A percentile compares a stretch with the other conserved stretches of the same genome.
Evolutionary conservation across 2,888 invertebrate species (phyloP).

Genomic region (Ischnura elegans): DNA sequence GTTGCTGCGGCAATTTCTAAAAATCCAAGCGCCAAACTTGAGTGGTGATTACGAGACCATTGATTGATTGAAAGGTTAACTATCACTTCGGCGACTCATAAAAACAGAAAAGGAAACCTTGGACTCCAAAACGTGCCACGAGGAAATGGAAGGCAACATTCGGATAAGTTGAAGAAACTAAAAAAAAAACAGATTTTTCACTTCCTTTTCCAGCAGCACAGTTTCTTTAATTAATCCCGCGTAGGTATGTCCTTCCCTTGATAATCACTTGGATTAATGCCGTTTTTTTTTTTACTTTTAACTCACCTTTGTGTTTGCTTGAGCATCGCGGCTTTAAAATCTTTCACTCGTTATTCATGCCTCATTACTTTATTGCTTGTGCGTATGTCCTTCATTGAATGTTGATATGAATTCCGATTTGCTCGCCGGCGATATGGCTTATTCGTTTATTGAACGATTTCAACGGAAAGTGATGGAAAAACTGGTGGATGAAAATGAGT

Average conservation of each 20-base stretch:
- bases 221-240: not conserved
- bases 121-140: not conserved
- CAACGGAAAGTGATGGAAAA: too few species aligned
- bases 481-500: too few species aligned
- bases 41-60: not conserved
- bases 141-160: not conserved
- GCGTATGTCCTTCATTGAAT: too few species aligned
- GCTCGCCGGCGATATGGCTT: too few species aligned
- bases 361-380: not conserved
- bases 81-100: not conserved
- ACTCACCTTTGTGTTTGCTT: not conserved
- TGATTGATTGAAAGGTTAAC: not conserved
- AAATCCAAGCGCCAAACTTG: not conserved
- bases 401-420: too few species aligned
- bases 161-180: not conserved
- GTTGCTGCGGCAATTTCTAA: not conserved
- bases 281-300: not conserved
- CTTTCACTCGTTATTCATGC: not conserved
- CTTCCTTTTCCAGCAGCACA: not conserved
- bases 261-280: not conserved
- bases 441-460: too few species aligned
- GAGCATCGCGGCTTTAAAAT: not conserved
- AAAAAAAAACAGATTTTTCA: not conserved
- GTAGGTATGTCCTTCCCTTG: not conserved
- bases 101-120: not conserved